phyloP scores from a whole-genome alignment of 2,113 vertebrate species.

The Ovibos moschatus region DNA sequence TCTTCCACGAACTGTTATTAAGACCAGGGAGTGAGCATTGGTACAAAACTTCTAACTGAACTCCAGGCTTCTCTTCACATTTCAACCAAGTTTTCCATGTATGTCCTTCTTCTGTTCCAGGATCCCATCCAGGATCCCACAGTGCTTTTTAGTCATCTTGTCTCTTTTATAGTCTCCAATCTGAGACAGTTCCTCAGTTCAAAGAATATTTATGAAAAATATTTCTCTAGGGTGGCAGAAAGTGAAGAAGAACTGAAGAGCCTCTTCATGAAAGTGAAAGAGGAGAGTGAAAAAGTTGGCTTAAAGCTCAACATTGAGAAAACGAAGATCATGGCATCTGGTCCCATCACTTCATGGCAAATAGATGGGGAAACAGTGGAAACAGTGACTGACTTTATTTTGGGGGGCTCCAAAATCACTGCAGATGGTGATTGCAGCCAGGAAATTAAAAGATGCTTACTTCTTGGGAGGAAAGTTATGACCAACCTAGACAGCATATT shows the following conservation, averaged over 20 bases:
- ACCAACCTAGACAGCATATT: not conserved
- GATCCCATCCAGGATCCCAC: not conserved
- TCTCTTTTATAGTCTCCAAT: constrained; percentile 18
- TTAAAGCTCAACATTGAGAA: not conserved
- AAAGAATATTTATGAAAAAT: constrained; percentile 33
- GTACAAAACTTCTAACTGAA: not conserved
- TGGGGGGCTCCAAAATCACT: not conserved
- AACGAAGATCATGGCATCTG: not conserved
- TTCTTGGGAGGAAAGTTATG: not conserved
- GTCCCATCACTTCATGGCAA: not conserved
- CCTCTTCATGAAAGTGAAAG: not conserved
- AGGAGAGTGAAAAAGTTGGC: not conserved
- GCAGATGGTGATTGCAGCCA: not conserved
- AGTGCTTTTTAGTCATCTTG: constrained; percentile 35
- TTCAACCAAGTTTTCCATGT: constrained; percentile 39
- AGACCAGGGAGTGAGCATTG: constrained; percentile 16
- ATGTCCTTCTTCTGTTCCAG: not conserved
- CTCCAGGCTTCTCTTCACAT: not conserved
- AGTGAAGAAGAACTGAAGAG: not conserved
- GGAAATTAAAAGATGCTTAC: not conserved
- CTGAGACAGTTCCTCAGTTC: constrained; percentile 8
- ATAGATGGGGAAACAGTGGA: not conserved
- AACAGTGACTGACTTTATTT: not conserved
- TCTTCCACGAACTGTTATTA: not conserved
- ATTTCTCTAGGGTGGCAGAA: not conserved